Conservation (phyloP, 1,140 invertebrate species). For the Lanistes nyassanus region DNA sequence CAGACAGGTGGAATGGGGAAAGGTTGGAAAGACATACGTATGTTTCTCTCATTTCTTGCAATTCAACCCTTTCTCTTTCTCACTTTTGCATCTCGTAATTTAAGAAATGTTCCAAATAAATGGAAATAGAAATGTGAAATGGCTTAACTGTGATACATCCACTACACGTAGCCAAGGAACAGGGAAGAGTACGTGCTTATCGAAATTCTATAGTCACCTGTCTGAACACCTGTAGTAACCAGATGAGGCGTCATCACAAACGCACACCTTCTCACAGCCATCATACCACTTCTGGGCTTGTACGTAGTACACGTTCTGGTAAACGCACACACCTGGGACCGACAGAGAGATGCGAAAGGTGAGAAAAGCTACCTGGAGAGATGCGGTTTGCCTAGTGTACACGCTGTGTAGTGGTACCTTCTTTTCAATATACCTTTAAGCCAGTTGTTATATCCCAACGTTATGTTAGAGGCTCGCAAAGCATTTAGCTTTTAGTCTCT, state of each 20-base stretch:
- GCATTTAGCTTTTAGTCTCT: too few relatives aligned
- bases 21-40: too few relatives aligned
- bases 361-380: neutral
- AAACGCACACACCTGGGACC: conserved; percentile 48
- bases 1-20: too few relatives aligned
- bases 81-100: neutral
- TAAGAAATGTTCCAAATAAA: neutral
- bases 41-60: too few relatives aligned
- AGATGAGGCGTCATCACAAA: conserved; percentile 50
- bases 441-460: neutral
- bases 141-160: too few relatives aligned
- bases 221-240: conserved; percentile 48
- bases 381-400: neutral
- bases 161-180: too few relatives aligned
- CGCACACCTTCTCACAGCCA: conserved; percentile 49
- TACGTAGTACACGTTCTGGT: conserved; percentile 42
- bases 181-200: too few relatives aligned
- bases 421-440: neutral
- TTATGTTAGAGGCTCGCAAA: too few relatives aligned
- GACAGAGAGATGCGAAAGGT: too few relatives aligned
- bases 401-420: too few relatives aligned
- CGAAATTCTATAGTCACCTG: conserved; percentile 34
- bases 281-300: conserved; percentile 53
- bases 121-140: neutral
- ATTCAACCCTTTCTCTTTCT: too few relatives aligned